A percentile compares a stretch with the other conserved stretches of the same genome.
phyloP scores from a whole-genome alignment of 1,140 invertebrate genomes.

The Aphelenchoides fujianensis region DNA sequence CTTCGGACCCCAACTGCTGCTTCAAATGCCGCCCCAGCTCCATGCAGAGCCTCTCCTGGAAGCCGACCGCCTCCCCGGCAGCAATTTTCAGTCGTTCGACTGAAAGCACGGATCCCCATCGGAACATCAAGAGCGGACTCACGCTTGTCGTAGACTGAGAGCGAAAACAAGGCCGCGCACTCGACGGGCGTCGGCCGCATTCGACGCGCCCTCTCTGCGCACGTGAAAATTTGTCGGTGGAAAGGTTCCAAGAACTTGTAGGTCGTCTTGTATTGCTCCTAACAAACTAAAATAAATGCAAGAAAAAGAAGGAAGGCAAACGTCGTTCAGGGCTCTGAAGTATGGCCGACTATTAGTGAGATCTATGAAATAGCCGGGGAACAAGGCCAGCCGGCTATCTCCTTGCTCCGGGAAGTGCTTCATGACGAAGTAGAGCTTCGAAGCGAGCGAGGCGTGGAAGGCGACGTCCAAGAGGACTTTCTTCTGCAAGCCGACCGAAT shows the following conservation, averaged over 20 bases:
- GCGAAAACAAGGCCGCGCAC: not conserved
- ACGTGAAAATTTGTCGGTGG: not conserved
- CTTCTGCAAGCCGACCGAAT: not conserved
- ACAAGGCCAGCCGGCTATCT: not conserved
- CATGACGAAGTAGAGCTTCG: not conserved
- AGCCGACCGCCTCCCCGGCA: not conserved
- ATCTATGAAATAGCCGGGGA: not conserved
- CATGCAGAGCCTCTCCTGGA: not conserved
- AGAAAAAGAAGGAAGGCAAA: not conserved
- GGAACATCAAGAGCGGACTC: not conserved
- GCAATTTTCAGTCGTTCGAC: conserved; percentile 2
- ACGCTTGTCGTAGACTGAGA: conserved; percentile 10
- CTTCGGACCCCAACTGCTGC: not conserved
- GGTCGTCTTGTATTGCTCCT: not conserved
- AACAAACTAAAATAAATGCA: too few species aligned
- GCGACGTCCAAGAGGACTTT: not conserved
- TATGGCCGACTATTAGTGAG: not conserved
- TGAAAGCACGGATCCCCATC: not conserved
- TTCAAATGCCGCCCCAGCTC: not conserved
- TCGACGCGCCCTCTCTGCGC: not conserved
- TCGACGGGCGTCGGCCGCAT: not conserved
- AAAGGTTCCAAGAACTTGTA: not conserved
- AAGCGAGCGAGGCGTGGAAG: not conserved
- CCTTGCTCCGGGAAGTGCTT: not conserved
- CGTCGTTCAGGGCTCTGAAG: not conserved